Percentiles rank a stretch among this genome's conserved stretches.
Evolutionary conservation across 2,797 vertebrate species (phyloP).

Genomic region (Ptychadena robeensis): DNA sequence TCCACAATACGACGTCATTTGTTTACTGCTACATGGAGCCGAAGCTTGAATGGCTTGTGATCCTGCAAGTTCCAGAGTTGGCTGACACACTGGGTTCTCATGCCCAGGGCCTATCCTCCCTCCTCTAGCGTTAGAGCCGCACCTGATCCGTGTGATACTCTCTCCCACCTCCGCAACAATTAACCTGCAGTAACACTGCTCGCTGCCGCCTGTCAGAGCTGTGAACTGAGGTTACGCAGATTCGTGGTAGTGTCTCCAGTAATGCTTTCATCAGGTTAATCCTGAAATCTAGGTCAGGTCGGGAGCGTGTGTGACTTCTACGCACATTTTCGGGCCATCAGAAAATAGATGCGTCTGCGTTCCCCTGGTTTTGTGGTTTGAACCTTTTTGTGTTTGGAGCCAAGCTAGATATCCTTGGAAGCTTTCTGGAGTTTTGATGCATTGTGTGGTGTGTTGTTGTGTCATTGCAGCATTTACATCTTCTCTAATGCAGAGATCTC

Average conservation of each 20-base stretch:
- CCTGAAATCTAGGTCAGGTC: slow-evolving; percentile 20
- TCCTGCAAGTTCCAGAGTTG: slow-evolving; percentile 20
- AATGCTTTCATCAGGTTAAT: slow-evolving; percentile 15
- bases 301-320: neutral
- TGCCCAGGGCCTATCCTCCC: slow-evolving; percentile 14
- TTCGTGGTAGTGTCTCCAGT: neutral
- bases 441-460: neutral
- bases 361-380: neutral
- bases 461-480: too few species aligned
- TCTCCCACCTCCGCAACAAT: slow-evolving; percentile 24
- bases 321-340: neutral
- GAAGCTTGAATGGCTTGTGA: slow-evolving; percentile 14
- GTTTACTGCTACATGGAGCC: slow-evolving; percentile 49
- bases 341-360: neutral
- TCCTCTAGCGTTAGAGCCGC: neutral
- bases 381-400: neutral
- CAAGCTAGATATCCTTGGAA: neutral
- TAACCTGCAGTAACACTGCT: slow-evolving; percentile 30
- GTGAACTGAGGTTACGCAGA: neutral
- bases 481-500: too few species aligned
- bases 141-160: slow-evolving; percentile 24
- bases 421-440: neutral
- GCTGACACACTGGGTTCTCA: slow-evolving; percentile 10
- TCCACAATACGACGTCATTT: slow-evolving; percentile 10
- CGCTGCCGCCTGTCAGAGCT: neutral